Evolutionary conservation across 2,888 invertebrate genomes (phyloP), one percentile per base, ranked within the genome.

Genomic region (Eupithecia exiguata): DNA sequence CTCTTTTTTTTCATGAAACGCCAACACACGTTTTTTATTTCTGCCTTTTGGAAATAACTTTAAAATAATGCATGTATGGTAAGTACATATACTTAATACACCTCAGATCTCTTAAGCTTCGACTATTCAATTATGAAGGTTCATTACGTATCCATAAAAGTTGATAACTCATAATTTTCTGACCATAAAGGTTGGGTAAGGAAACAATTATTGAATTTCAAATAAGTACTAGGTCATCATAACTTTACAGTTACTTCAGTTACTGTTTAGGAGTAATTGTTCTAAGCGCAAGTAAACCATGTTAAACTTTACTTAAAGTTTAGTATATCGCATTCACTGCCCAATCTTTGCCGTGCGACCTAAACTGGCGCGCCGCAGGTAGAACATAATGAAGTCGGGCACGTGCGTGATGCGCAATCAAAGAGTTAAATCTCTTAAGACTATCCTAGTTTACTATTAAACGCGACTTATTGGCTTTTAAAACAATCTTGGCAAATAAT

Each of bases 151-250:
- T 58, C 21, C 25, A 25, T 58, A 58, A 58, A 58, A 25, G 12
- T 25, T 58, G 21, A 58, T 25, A 25, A 58, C 25, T 12, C 25
- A 58, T 58, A 58, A 58, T 14, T 58, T 58, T 14, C 21, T 1
- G 25, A 5, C 58, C 25, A 58, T 25, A 25, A 53, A 53, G 25
- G 14, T 58, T 14, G 12, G 12, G 1, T 25, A 25, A 25, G 25
- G 21, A 58, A 58, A 58, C 9, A 53, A 21, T 53, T 21, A 58
- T 58, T 25, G 58, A 58, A 58, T 58, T 58, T 58, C 58, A 58
- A 58, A 21, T 25, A 25, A 14, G 58, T 58, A 14, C 21, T 21
- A 9, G n/a, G 12, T 14, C 12, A 58, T 14, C 12, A 25, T 25
- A 58, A 12, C 58, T 21, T 58, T 25, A 58, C 25, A 53, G 53